Percentiles rank a stretch among this genome's conserved stretches.
phyloP scores from a whole-genome alignment of 2,113 vertebrate genomes.

The Mormoops blainvillei region DNA sequence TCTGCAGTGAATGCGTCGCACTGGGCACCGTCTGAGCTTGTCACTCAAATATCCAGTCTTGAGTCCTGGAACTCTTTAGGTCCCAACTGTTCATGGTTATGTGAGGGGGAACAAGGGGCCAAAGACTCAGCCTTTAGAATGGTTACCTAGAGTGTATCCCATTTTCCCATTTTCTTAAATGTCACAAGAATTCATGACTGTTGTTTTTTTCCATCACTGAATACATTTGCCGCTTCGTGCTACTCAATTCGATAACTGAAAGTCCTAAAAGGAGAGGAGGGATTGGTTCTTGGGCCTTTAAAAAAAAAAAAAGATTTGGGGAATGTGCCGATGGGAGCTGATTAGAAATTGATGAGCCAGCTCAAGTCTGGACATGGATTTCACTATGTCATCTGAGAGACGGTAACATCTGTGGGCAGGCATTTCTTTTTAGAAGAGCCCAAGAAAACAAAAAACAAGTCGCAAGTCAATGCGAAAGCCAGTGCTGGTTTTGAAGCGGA shows the following conservation, averaged over 20 bases:
- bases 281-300: slow-evolving; percentile 46
- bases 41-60: slow-evolving; percentile 69
- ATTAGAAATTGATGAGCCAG: slow-evolving; percentile 34
- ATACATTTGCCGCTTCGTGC: slow-evolving; percentile 63
- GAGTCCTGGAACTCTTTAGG: slow-evolving; percentile 71
- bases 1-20: slow-evolving; percentile 56
- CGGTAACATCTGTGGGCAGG: slow-evolving; percentile 32
- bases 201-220: slow-evolving; percentile 3
- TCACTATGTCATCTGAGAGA: slow-evolving; percentile 23
- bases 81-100: slow-evolving; percentile 73
- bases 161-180: slow-evolving; percentile 69
- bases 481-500: background rate
- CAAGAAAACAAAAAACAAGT: background rate
- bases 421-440: background rate
- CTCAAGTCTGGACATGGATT: slow-evolving; percentile 36
- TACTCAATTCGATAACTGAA: slow-evolving; percentile 64
- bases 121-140: slow-evolving; percentile 76
- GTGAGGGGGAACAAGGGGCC: slow-evolving; percentile 58
- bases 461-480: background rate
- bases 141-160: slow-evolving; percentile 65
- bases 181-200: slow-evolving; percentile 72
- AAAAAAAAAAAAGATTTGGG: slow-evolving; percentile 56
- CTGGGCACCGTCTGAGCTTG: slow-evolving; percentile 51
- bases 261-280: slow-evolving; percentile 52
- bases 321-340: slow-evolving; percentile 35